phyloP scores from a whole-genome alignment of 2,797 vertebrate genomes.

The Gouania willdenowi region DNA sequence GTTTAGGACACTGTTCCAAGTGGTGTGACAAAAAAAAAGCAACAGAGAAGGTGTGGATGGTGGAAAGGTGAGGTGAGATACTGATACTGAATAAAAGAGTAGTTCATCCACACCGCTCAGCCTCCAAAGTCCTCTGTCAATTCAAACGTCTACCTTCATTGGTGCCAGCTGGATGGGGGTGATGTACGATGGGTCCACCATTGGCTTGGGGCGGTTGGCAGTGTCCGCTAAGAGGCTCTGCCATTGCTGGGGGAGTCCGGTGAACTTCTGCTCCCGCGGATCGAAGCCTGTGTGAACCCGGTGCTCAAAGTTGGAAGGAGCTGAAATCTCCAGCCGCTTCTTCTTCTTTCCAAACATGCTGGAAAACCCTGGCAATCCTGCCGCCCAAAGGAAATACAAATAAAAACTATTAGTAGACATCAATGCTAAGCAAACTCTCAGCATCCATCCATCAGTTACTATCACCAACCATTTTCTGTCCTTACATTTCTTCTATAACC shows the following conservation, averaged over 20 bases:
- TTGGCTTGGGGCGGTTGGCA: slow-evolving; percentile 93
- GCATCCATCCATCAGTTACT: too few species aligned
- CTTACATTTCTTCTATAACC: too few species aligned
- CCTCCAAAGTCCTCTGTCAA: neutral
- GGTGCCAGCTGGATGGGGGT: slow-evolving; percentile 97
- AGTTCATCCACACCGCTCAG: slow-evolving; percentile 1
- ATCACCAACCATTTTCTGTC: too few species aligned
- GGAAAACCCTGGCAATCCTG: slow-evolving; percentile 85
- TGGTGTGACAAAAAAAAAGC: neutral
- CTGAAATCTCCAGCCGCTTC: slow-evolving; percentile 97
- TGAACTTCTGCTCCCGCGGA: slow-evolving; percentile 93
- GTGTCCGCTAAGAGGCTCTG: slow-evolving; percentile 96
- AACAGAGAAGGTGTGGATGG: neutral
- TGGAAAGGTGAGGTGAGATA: neutral
- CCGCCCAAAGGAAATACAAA: neutral
- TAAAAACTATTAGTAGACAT: too few species aligned
- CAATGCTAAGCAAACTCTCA: too few species aligned
- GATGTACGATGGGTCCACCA: slow-evolving; percentile 98
- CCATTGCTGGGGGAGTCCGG: slow-evolving; percentile 95
- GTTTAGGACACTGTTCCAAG: neutral
- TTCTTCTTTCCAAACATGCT: slow-evolving; percentile 99
- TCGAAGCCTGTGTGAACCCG: slow-evolving; percentile 97
- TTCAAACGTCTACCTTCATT: slow-evolving; percentile 87
- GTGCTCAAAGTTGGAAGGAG: slow-evolving; percentile 97
- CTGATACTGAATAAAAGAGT: neutral